These are phyloP conservation scores for Ispidina picta DNA, from an alignment of 2,797 vertebrate species.

Conservation along the genomic window DNA sequence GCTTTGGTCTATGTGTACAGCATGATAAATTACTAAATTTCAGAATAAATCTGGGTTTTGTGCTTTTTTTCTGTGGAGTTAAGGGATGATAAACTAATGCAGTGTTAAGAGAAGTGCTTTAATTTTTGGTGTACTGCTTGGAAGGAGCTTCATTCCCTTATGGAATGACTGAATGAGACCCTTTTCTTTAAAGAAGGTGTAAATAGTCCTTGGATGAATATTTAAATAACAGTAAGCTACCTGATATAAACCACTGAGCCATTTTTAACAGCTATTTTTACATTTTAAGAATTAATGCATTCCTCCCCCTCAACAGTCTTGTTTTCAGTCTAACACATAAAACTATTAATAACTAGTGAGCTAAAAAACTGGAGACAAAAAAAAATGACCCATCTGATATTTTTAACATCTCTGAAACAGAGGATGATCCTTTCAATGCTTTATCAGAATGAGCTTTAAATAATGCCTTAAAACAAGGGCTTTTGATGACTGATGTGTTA, in stretches of 20 bases:
- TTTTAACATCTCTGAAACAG: conserved; percentile 2
- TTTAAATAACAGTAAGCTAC: not conserved
- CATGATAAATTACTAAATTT: not conserved
- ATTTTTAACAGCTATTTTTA: not conserved
- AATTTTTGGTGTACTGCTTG: not conserved
- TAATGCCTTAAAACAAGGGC: not conserved
- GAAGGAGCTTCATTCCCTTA: not conserved
- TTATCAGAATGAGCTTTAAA: not conserved
- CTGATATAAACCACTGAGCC: not conserved
- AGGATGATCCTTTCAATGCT: not conserved
- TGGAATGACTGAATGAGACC: not conserved
- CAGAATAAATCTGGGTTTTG: not conserved
- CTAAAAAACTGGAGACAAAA: not conserved
- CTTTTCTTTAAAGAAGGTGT: not conserved
- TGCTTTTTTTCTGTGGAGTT: not conserved
- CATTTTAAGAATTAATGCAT: not conserved
- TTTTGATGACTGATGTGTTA: not conserved
- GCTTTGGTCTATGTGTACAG: not conserved
- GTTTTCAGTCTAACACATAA: not conserved
- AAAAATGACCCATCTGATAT: not conserved
- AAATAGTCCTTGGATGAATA: not conserved
- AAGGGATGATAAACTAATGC: not conserved
- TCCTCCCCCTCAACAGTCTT: not conserved
- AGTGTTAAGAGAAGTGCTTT: not conserved
- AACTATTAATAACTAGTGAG: conserved; percentile 1